Percentiles rank a stretch among this genome's conserved stretches.
These are phyloP conservation scores for Elephas maximus DNA, from an alignment of 2,113 vertebrate genomes.

Conservation along the genomic window DNA sequence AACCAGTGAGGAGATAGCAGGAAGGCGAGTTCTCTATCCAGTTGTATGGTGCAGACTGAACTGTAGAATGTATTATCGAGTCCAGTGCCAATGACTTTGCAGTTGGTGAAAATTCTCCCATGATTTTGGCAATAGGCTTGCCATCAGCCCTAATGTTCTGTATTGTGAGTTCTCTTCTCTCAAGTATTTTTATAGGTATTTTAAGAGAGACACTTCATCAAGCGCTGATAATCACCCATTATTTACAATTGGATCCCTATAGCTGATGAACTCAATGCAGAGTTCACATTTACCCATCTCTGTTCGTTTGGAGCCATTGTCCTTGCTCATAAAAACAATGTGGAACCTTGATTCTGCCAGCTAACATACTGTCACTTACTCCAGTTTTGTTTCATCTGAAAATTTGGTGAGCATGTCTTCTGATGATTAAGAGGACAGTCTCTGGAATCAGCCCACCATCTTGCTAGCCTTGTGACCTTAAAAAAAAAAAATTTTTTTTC, in stretches of 20 bases:
- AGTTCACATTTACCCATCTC: neutral
- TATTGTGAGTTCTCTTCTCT: neutral
- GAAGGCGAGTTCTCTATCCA: neutral
- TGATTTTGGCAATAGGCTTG: neutral
- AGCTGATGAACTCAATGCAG: neutral
- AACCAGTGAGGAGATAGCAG: neutral
- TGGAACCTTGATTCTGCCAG: neutral
- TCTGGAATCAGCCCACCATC: neutral
- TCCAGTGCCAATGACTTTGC: neutral
- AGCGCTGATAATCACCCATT: neutral
- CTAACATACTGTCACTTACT: neutral
- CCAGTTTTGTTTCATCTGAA: neutral
- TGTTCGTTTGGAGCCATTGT: neutral
- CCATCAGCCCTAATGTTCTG: neutral
- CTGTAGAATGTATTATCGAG: neutral
- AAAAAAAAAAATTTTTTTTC: too few species aligned
- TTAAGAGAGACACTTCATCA: conserved; percentile 6
- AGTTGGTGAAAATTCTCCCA: neutral
- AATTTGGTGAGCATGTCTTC: neutral
- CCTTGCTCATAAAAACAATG: neutral
- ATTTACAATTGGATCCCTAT: neutral
- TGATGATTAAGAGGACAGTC: neutral
- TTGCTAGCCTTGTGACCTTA: neutral
- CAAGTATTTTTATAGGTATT: neutral
- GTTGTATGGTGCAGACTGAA: neutral